Evolutionary conservation across 1,140 invertebrate species (phyloP).

Genomic region (Drosophila pectinifera): DNA sequence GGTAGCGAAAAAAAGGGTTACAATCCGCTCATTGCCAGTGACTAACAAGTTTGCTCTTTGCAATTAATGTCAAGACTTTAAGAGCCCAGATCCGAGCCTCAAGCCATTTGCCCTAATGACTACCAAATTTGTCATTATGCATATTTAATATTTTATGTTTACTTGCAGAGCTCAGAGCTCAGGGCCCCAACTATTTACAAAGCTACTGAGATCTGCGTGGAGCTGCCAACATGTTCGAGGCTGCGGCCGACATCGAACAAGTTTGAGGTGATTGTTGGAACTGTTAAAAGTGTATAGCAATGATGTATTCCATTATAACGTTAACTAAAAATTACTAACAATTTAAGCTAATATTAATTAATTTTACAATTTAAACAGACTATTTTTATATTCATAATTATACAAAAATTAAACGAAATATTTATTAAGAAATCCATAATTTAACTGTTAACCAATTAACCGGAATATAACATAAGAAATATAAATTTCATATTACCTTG

Average conservation of each 20-base stretch:
- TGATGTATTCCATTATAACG: too few species aligned
- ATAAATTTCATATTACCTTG: not conserved
- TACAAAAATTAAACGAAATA: accelerated
- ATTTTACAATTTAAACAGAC: not conserved
- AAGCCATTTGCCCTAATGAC: constrained; percentile 49
- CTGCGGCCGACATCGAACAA: constrained; percentile 2
- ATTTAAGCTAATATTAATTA: not conserved
- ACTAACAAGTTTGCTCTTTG: constrained; percentile 31
- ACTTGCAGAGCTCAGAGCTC: constrained; percentile 1
- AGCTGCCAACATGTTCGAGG: constrained; percentile 25
- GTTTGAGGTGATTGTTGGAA: not conserved
- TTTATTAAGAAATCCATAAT: not conserved
- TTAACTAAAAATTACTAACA: too few species aligned
- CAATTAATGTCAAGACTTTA: constrained; percentile 59
- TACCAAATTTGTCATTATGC: constrained; percentile 52
- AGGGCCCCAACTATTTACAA: constrained; percentile 11
- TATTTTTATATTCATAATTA: too few species aligned
- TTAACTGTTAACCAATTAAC: too few species aligned
- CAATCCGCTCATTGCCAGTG: not conserved
- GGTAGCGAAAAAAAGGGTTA: not conserved
- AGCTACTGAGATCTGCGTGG: not conserved
- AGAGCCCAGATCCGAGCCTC: constrained; percentile 12
- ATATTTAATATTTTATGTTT: constrained; percentile 52
- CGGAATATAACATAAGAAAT: not conserved
- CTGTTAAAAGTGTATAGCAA: constrained; percentile 5